Base-by-base conservation (phyloP, 2,113 vertebrate genomes). In the Thryonomys swinderianus region DNA sequence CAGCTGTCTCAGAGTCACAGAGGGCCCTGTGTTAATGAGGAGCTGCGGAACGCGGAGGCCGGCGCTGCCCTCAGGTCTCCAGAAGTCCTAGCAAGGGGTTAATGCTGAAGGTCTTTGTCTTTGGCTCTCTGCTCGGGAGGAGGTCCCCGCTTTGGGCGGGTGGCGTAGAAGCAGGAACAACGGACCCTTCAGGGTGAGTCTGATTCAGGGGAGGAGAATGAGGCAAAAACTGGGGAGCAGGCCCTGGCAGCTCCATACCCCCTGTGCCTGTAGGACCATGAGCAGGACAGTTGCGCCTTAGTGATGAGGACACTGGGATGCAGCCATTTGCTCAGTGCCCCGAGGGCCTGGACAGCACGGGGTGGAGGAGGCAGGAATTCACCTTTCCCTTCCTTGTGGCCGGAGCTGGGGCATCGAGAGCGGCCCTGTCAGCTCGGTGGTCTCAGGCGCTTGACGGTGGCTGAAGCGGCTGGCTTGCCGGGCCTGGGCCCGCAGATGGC, bases 51-150 rank as follows among this genome's bases (percentile, higher is more conserved):
- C 37, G 85, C 84, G 17, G 37, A 4, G 12, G 20, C 67, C 59
- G 74, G 57, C 12, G 42, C 74, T 57, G 67, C 51, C 67, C 83
- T 83, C 30, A 40, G 21, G 55, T 74, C 90, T 79, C 78, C 57
- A 53, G 27, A 85, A 83, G 85, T 88, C 67, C 84, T 83, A 30
- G 27, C 79, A 67, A 78, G 10, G 73, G 40, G 82, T 94, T 85
- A 79, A 71, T 82, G 67, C 90, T 81, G 89, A 62, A 62, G 61
- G 87, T 94, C 95, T 96, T 90, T 74, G 79, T 94, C 95, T 96
- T 90, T 74, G 79, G 74, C 67, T 93, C 79, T 55, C 45, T 42
- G 88, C 71, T 4, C 14, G 40, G 40, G 57, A 89, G 48, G 73
- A 87, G 67, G 27, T 66, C 71, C 86, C 79, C 81, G 48, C 48